These are phyloP conservation scores for Ivindomyrus marchei DNA, from an alignment of 2,113 vertebrate genomes.

Conservation along the genomic window DNA sequence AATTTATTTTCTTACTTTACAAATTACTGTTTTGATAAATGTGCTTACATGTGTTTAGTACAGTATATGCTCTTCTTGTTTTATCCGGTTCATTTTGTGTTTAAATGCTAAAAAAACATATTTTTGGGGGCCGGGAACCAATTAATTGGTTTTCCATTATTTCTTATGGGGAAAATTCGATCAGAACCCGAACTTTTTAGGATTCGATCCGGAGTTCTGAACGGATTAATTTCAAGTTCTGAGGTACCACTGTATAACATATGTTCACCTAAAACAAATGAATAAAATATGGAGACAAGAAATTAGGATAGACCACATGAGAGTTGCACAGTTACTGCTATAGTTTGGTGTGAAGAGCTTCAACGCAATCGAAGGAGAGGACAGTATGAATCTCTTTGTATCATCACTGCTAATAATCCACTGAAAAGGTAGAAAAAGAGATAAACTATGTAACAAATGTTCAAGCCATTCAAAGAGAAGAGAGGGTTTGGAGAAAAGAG, in stretches of 20 bases:
- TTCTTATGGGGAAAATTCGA: too few relatives aligned
- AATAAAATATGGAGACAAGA: not conserved
- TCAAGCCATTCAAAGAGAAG: not conserved
- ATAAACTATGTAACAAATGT: not conserved
- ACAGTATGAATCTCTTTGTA: not conserved
- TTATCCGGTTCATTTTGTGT: too few relatives aligned
- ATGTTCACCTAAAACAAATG: not conserved
- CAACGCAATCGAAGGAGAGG: not conserved
- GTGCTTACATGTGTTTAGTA: too few relatives aligned
- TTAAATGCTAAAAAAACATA: too few relatives aligned
- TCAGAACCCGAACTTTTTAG: too few relatives aligned
- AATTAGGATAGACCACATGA: not conserved
- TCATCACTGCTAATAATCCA: not conserved
- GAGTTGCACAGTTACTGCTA: not conserved
- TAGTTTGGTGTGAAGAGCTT: not conserved
- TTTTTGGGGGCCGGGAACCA: too few relatives aligned
- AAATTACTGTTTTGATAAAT: too few relatives aligned
- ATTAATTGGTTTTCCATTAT: too few relatives aligned
- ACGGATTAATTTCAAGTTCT: too few relatives aligned
- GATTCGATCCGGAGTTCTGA: too few relatives aligned
- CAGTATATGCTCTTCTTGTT: too few relatives aligned
- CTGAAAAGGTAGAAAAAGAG: not conserved
- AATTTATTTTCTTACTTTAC: too few relatives aligned
- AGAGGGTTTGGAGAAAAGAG: not conserved
- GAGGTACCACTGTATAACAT: not conserved